phyloP scores from a whole-genome alignment of 2,888 invertebrate species.

The Philhelius pedissequus region DNA sequence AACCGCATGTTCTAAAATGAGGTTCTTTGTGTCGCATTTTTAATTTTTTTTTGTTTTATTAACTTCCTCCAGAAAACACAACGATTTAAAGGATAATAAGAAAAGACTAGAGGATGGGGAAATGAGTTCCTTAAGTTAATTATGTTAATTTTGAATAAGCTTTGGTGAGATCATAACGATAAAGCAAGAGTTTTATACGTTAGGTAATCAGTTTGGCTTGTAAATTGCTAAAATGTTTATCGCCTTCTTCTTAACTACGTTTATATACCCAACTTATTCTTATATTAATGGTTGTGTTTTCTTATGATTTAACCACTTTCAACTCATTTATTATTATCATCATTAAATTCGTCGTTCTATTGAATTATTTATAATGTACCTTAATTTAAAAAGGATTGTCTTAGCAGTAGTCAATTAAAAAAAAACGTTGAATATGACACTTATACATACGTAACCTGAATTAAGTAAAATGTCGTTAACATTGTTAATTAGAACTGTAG shows the following conservation, averaged over 20 bases:
- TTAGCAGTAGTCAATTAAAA: too few relatives aligned
- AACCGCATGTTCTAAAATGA: constrained; percentile 34
- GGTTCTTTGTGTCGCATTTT: constrained; percentile 26
- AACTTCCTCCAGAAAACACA: constrained; percentile 34
- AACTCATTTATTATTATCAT: not conserved
- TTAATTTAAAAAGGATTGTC: too few relatives aligned
- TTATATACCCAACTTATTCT: not conserved
- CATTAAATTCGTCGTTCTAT: not conserved
- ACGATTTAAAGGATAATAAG: constrained; percentile 11
- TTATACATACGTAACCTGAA: too few relatives aligned
- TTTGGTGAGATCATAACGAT: constrained; percentile 42
- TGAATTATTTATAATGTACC: not conserved
- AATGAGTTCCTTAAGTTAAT: constrained; percentile 61
- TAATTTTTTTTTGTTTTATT: constrained; percentile 37
- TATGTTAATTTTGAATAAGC: constrained; percentile 64
- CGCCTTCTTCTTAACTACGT: constrained; percentile 1
- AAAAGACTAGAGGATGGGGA: constrained; percentile 24
- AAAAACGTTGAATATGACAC: too few relatives aligned
- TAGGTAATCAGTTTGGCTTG: constrained; percentile 17
- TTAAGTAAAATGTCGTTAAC: too few relatives aligned
- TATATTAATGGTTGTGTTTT: not conserved
- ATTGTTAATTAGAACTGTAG: too few relatives aligned
- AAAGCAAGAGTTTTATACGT: constrained; percentile 9
- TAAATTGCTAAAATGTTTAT: constrained; percentile 21
- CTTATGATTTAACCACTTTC: not conserved